Evolutionary conservation across 1,140 invertebrate genomes (phyloP), one percentile per base, ranked within the genome.

Genomic region (Thereuonema tuberculata): DNA sequence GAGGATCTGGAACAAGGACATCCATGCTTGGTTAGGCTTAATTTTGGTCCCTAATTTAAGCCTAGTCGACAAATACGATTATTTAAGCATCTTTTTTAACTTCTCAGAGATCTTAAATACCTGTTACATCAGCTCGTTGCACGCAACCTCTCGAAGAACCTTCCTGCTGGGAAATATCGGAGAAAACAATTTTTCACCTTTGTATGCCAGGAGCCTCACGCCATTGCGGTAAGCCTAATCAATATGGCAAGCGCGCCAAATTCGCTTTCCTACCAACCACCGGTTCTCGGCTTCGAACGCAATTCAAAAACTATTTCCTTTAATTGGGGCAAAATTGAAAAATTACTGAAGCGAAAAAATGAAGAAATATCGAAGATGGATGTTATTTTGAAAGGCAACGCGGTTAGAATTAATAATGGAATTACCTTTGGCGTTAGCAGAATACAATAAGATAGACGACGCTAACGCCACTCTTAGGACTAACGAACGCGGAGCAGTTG

Each of bases 221-320:
- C 48, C 48, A 50, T 50, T 50, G 48, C 48, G 48, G 17, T 50
- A 50, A 50, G 48, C 48, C 48, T 50, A 50, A 50, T 50, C 48
- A 50, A 50, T 50, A 50, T 9, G 12, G 3, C 9, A 21, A 24
- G n/a, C n/a, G 48, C 48, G 48, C 48, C 48, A 50, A 50, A 50
- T 50, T 50, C 21, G 48, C 17, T 37, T 37, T 37, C 5, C 5
- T 17, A 37, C 31, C 5, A 37, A 9, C 31, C n/a, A n/a, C n/a
- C n/a, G n/a, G n/a, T n/a, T n/a, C n/a, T n/a, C n/a, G n/a, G n/a
- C n/a, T n/a, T n/a, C n/a, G n/a, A n/a, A n/a, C n/a, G n/a, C n/a
- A n/a, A n/a, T n/a, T n/a, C n/a, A n/a, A n/a, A n/a, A n/a, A n/a
- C n/a, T n/a, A n/a, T n/a, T n/a, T n/a, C n/a, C n/a, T n/a, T n/a